These are phyloP conservation scores for Dicranocentrus wangi DNA, from an alignment of 2,888 invertebrate species.

Conservation along the genomic window DNA sequence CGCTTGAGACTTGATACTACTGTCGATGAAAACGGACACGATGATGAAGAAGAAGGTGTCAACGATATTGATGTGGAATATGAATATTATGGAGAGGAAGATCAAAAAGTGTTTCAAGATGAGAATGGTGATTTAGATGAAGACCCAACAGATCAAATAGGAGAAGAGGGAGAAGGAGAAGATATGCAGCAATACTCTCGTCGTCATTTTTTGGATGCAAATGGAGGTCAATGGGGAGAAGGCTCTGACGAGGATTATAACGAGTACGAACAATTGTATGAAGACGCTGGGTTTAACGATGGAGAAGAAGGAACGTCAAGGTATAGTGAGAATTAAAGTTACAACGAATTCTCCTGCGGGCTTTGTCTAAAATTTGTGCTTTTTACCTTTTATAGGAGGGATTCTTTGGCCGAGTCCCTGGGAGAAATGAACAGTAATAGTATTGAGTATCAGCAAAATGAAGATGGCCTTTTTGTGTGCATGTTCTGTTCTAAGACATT, in stretches of 20 bases:
- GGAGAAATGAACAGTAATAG: constrained; percentile 46
- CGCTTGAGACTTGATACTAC: constrained; percentile 23
- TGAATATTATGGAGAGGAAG: constrained; percentile 31
- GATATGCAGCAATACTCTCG: constrained; percentile 28
- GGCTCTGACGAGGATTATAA: constrained; percentile 45
- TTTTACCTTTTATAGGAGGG: constrained; percentile 19
- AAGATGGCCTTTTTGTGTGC: constrained; percentile 70
- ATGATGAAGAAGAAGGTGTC: constrained; percentile 33
- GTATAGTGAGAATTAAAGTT: not conserved
- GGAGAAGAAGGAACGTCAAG: constrained; percentile 18
- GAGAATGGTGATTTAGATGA: constrained; percentile 25
- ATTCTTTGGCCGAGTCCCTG: constrained; percentile 32
- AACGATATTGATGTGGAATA: constrained; percentile 46
- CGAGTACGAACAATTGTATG: constrained; percentile 52
- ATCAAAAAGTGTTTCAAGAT: constrained; percentile 18
- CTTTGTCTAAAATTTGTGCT: no score
- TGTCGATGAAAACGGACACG: constrained; percentile 36
- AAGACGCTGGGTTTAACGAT: constrained; percentile 46
- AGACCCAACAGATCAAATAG: constrained; percentile 10
- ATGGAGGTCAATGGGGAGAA: constrained; percentile 43
- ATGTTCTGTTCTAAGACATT: constrained; percentile 70
- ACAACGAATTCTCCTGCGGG: no score
- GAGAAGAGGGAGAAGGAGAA: constrained; percentile 12
- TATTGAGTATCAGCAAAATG: constrained; percentile 67
- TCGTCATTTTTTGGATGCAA: constrained; percentile 45